phyloP scores from a whole-genome alignment of 2,113 vertebrate genomes.

The Apodemus sylvaticus region DNA sequence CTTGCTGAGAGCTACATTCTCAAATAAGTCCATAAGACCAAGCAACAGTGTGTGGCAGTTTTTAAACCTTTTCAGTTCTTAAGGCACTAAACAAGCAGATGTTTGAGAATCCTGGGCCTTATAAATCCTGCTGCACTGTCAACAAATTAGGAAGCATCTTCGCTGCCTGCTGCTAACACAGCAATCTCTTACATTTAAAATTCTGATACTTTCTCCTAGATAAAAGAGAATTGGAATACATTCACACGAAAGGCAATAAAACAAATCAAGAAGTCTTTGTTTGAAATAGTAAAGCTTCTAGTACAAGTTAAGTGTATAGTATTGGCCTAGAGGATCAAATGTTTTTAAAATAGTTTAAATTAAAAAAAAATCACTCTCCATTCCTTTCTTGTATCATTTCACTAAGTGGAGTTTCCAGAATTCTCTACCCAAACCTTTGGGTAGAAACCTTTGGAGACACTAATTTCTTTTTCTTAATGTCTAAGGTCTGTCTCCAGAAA shows the following conservation, averaged over 20 bases:
- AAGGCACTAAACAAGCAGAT: slow-evolving; percentile 88
- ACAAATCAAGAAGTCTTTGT: slow-evolving; percentile 43
- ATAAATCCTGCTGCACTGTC: slow-evolving; percentile 75
- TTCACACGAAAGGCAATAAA: slow-evolving; percentile 25
- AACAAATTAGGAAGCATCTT: slow-evolving; percentile 83
- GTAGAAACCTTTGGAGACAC: background rate
- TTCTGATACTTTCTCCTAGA: slow-evolving; percentile 68
- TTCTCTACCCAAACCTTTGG: background rate
- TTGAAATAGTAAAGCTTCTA: background rate
- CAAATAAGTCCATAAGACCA: slow-evolving; percentile 66
- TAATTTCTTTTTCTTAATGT: background rate
- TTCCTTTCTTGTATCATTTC: background rate
- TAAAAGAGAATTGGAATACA: slow-evolving; percentile 66
- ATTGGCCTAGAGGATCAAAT: background rate
- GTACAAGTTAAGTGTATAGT: background rate
- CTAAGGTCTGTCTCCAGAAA: background rate
- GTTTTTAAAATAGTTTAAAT: background rate
- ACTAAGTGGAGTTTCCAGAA: background rate
- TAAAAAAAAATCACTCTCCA: background rate
- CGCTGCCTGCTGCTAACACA: slow-evolving; percentile 76
- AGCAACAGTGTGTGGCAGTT: slow-evolving; percentile 75
- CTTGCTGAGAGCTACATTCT: slow-evolving; percentile 81
- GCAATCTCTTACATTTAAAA: slow-evolving; percentile 70
- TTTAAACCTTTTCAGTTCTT: slow-evolving; percentile 78
- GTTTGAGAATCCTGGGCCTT: slow-evolving; percentile 82